Evolutionary conservation across 2,797 vertebrate genomes (phyloP).

Genomic region (Lates japonicus): DNA sequence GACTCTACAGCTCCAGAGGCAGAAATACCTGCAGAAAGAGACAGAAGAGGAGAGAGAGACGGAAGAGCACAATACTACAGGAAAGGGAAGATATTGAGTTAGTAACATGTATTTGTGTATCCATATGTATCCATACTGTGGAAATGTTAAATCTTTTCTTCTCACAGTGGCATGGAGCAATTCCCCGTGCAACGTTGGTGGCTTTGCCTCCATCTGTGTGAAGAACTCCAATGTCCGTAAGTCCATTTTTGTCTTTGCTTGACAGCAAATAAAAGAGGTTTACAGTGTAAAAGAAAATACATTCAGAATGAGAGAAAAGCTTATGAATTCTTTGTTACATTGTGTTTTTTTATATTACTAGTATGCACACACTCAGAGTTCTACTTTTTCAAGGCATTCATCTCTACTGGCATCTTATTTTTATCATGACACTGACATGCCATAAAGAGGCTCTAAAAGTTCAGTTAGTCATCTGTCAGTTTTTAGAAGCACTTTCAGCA

Average conservation of each 20-base stretch:
- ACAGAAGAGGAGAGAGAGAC: no score
- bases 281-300: background rate
- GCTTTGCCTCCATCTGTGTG: conserved; percentile 35
- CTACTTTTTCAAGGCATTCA: background rate
- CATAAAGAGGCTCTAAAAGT: background rate
- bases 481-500: no score
- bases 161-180: conserved; percentile 28
- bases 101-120: no score
- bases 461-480: background rate
- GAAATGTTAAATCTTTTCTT: conserved; percentile 10
- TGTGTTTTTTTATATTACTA: background rate
- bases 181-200: background rate
- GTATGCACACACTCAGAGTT: background rate
- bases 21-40: no score
- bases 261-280: background rate
- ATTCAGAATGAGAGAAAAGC: background rate
- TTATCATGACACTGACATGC: background rate
- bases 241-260: conserved; percentile 1
- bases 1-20: no score
- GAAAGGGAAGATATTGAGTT: no score
- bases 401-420: background rate
- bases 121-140: no score
- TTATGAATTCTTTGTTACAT: background rate
- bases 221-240: conserved; percentile 26
- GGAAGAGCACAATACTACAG: no score